phyloP scores from a whole-genome alignment of 37 sponge, comb jelly and placozoan genomes.

The Ianthella basta region DNA sequence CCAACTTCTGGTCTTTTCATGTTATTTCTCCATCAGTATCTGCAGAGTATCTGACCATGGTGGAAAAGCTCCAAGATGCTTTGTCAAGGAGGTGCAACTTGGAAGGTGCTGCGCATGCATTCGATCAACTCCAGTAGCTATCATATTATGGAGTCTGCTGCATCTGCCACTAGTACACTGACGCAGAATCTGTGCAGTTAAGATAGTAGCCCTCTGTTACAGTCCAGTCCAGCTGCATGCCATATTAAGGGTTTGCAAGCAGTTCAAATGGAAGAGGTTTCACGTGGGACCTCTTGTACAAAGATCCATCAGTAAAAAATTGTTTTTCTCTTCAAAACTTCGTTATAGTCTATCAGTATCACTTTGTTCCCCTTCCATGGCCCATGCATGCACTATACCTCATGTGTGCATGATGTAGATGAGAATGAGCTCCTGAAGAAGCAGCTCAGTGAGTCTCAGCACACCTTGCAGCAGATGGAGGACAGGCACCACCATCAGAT shows the following conservation, averaged over 20 bases:
- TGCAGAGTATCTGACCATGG: background rate
- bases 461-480: conserved; percentile 41
- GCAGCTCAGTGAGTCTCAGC: conserved; percentile 34
- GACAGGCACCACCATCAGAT: conserved; percentile 56
- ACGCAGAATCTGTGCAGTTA: too few species aligned
- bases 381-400: background rate
- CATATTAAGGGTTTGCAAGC: too few species aligned
- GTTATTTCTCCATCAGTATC: background rate
- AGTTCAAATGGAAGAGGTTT: too few species aligned
- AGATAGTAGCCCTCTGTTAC: too few species aligned
- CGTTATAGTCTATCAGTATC: background rate
- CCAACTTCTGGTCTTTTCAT: too few species aligned
- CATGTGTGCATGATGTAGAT: conserved; percentile 15
- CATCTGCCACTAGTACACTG: too few species aligned
- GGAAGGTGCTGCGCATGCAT: conserved; percentile 11
- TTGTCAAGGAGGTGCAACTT: conserved; percentile 3
- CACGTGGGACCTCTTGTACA: too few species aligned
- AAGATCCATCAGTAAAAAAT: too few species aligned
- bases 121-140: too few species aligned
- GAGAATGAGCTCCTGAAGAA: conserved; percentile 62
- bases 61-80: conserved; percentile 20
- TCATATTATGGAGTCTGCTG: background rate
- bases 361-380: background rate
- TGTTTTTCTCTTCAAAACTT: too few species aligned
- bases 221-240: too few species aligned